Evolutionary conservation across 1,140 invertebrate species (phyloP).

Genomic region (Eriocheir sinensis): DNA sequence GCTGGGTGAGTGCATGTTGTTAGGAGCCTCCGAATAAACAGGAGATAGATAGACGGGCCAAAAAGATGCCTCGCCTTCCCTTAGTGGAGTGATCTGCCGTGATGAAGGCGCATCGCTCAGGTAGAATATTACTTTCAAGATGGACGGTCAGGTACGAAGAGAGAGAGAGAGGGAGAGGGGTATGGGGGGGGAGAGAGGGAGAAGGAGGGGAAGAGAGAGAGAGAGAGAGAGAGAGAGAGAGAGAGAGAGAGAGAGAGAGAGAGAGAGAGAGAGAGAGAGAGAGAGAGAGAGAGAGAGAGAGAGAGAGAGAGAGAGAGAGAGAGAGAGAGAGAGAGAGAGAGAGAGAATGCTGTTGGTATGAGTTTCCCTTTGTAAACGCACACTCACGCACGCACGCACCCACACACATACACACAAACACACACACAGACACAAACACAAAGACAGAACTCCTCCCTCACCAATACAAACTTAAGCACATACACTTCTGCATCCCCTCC

Average conservation of each 20-base stretch:
- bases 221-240: conserved; percentile 20
- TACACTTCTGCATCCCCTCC: not conserved
- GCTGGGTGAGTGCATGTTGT: not conserved
- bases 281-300: not conserved
- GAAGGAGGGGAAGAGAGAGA: not conserved
- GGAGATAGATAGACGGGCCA: not conserved
- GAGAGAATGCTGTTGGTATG: not conserved
- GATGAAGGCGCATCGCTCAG: not conserved
- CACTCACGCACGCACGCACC: not conserved
- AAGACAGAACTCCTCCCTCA: too few species aligned
- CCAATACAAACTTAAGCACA: too few species aligned
- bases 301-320: not conserved
- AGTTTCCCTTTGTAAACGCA: not conserved
- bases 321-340: not conserved
- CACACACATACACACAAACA: too few species aligned
- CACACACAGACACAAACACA: too few species aligned
- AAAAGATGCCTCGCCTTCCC: not conserved
- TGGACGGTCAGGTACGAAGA: not conserved
- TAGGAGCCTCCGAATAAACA: too few species aligned
- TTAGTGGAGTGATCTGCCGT: not conserved
- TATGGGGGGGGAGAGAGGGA: not conserved
- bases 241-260: not conserved
- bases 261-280: not conserved
- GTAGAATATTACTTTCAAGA: not conserved
- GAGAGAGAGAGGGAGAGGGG: not conserved